Conservation (phyloP, 2,113 vertebrate genomes). For the Nothocercus nigrocapillus region DNA sequence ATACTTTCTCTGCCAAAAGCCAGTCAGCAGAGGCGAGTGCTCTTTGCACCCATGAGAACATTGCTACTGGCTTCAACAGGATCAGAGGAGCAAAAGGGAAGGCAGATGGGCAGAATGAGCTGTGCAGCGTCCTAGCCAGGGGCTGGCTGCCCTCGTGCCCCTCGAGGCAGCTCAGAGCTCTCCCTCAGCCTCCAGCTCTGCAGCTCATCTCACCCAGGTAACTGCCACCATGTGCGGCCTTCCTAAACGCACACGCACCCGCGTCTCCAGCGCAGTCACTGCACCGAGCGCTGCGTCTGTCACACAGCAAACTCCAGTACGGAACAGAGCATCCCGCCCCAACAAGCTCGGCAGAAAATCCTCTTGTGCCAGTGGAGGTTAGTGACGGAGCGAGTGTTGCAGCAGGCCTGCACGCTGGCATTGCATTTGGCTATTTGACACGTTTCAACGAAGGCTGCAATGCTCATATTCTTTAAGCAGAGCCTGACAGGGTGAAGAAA, state of each 20-base stretch:
- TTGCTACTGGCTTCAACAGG: not conserved
- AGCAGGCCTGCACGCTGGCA: not conserved
- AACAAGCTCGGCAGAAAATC: not conserved
- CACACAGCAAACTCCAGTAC: not conserved
- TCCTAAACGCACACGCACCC: not conserved
- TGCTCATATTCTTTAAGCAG: not conserved
- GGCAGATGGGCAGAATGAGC: not conserved
- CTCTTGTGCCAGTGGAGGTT: not conserved
- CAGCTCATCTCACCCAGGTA: conserved; percentile 3
- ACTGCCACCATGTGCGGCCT: conserved; percentile 3
- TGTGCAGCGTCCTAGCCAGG: not conserved
- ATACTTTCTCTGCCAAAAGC: not conserved
- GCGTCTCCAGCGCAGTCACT: not conserved
- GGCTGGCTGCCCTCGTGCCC: not conserved
- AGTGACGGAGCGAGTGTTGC: not conserved
- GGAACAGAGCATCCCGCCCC: not conserved
- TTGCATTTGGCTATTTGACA: not conserved
- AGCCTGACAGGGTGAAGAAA: not conserved
- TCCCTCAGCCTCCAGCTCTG: conserved; percentile 28
- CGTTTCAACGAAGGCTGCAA: not conserved
- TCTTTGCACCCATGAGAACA: not conserved
- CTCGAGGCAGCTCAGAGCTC: conserved; percentile 10
- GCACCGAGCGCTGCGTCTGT: not conserved
- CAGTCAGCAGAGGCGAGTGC: not conserved
- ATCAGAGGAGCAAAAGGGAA: not conserved